Evolutionary conservation across 2,797 vertebrate species (phyloP), one percentile per base, ranked within the genome.

Genomic region (Masticophis lateralis): DNA sequence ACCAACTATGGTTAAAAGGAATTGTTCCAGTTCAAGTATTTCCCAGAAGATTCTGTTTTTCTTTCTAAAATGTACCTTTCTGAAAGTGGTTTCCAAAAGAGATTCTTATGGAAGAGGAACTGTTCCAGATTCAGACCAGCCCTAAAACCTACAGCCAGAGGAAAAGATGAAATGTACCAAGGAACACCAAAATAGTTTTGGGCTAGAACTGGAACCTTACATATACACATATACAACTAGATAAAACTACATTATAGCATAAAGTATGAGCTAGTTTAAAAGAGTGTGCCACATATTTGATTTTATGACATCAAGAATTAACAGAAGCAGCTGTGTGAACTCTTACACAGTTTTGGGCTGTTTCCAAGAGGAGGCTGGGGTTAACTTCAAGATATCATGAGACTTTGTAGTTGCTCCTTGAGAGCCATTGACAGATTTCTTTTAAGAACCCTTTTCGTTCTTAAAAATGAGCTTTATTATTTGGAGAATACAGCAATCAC

Each of bases 401-500:
- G 47, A 56, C 27, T 16, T 61, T 11, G 20, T 61, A 57, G 79
- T 92, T 93, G 86, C 28, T 60, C 88, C 90, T 93, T 87, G 0
- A 0, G 28, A 9, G 10, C 86, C 60, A 87, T 37, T 43, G n/a
- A 9, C 66, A 69, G 61, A 13, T 2, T 89, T 90, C n/a, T 47
- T 87, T 89, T 74, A 61, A 47, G 2, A 43, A 18, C 18, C 37
- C 22, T 63, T 69, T 43, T 10, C 20, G 37, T 61, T 91, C 57
- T 88, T 63, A 28, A 89, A 94, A 95, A n/a, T 27, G 5, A 95
- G 74, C 43, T n/a, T 11, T 0, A 5, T 88, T 53, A 90, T n/a
- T 22, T 91, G 93, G 51, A 94, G 93, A 96, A 60, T 47, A 90
- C 59, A 90, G 1, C 74, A 90, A 66, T 83, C 16, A 66, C 32